phyloP scores from a whole-genome alignment of 1,140 invertebrate species.

The Drosophila sp. region DNA sequence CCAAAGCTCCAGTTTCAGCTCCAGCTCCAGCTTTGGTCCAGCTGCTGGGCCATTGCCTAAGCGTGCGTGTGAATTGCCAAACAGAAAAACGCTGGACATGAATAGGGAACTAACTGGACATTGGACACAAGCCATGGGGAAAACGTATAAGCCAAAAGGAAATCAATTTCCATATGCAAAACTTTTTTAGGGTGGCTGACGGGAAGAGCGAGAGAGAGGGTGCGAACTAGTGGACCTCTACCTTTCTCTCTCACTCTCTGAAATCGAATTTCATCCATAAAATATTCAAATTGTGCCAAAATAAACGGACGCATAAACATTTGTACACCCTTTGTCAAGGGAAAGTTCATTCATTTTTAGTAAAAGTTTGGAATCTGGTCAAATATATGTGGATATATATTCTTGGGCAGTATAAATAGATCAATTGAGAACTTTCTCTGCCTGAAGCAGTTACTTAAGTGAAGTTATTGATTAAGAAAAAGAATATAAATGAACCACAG shows the following conservation, averaged over 20 bases:
- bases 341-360: not conserved
- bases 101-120: slow-evolving; percentile 45
- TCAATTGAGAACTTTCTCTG: no score
- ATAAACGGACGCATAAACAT: slow-evolving; percentile 80
- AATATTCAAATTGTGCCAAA: slow-evolving; percentile 77
- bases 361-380: not conserved
- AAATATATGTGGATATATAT: no score
- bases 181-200: slow-evolving; percentile 76
- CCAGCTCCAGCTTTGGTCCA: not conserved
- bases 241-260: not conserved
- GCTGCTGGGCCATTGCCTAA: slow-evolving; percentile 45
- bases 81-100: slow-evolving; percentile 14
- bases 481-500: no score
- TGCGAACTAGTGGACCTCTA: not conserved
- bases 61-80: slow-evolving; percentile 60
- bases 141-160: slow-evolving; percentile 63
- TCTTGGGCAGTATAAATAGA: no score
- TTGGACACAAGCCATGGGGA: slow-evolving; percentile 30
- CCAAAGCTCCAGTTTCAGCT: slow-evolving; percentile 30
- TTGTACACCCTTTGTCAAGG: slow-evolving; percentile 32
- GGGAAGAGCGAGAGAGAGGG: no score
- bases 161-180: slow-evolving; percentile 81
- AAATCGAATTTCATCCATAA: slow-evolving; percentile 78
- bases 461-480: no score
- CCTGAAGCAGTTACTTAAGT: no score